Conservation (phyloP, 64 coral and sea anemone species). For the Actinia tenebrosa region DNA sequence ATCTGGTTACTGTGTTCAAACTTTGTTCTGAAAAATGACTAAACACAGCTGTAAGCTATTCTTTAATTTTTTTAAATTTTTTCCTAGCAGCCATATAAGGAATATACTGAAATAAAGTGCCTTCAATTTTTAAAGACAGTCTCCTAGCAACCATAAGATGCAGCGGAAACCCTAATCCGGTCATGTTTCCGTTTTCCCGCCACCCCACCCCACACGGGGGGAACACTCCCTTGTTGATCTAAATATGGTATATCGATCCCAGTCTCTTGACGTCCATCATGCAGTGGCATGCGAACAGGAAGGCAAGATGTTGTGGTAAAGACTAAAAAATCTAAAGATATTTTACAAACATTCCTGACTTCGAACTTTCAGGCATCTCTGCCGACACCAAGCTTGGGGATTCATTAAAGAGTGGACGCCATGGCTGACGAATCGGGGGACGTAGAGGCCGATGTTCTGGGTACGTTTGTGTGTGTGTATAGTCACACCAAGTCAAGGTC, state of each 20-base stretch:
- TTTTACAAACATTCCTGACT: constrained; percentile 3
- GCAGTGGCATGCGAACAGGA: constrained; percentile 42
- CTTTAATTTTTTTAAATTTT: no score
- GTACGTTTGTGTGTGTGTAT: neutral
- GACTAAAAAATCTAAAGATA: neutral
- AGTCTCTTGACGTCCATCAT: neutral
- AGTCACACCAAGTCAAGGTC: neutral
- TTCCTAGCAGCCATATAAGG: no score
- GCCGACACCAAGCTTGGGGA: neutral
- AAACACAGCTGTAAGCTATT: no score
- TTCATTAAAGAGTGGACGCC: constrained; percentile 6
- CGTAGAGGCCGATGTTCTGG: constrained; percentile 26
- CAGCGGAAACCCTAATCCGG: neutral
- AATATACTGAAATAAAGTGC: no score
- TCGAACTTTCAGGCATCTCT: neutral
- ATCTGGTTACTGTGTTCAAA: no score
- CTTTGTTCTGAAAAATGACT: no score
- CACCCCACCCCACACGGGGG: constrained; percentile 12
- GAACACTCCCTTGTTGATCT: constrained; percentile 37
- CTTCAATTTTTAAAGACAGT: neutral
- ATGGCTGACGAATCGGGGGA: constrained; percentile 48
- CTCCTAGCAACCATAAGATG: neutral
- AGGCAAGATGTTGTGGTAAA: constrained; percentile 43
- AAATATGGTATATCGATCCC: constrained; percentile 46
- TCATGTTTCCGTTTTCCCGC: neutral